phyloP scores from a whole-genome alignment of 2,113 vertebrate species.

The Manacus vitellinus region DNA sequence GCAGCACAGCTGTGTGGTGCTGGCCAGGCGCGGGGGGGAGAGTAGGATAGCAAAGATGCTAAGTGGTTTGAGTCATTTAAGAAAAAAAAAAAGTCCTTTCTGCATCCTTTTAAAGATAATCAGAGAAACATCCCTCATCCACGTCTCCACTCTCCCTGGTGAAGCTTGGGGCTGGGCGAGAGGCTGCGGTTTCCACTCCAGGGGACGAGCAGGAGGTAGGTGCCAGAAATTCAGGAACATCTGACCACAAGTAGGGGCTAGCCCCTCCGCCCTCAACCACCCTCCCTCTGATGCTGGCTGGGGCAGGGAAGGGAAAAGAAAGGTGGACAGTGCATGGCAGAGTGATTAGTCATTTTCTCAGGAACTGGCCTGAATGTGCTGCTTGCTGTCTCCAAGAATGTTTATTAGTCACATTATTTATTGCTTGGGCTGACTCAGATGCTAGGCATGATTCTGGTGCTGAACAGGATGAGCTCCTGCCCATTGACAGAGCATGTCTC shows the following conservation, averaged over 20 bases:
- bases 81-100: background rate
- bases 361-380: background rate
- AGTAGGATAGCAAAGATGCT: background rate
- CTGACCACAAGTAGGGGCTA: background rate
- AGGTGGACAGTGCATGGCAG: background rate
- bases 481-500: rapidly evolving
- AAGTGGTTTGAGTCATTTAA: background rate
- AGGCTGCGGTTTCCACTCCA: background rate
- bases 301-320: background rate
- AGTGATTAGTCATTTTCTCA: slow-evolving; percentile 19
- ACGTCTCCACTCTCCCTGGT: background rate
- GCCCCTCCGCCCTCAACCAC: background rate
- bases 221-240: background rate
- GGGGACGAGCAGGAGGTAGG: background rate
- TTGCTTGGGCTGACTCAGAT: background rate
- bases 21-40: rapidly evolving
- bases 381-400: background rate
- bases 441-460: background rate
- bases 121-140: background rate
- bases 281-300: background rate
- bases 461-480: background rate
- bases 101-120: background rate
- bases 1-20: background rate
- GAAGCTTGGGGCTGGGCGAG: background rate
- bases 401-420: background rate